Conservation (phyloP, 2,888 invertebrate species). For the Dusona sp. region DNA sequence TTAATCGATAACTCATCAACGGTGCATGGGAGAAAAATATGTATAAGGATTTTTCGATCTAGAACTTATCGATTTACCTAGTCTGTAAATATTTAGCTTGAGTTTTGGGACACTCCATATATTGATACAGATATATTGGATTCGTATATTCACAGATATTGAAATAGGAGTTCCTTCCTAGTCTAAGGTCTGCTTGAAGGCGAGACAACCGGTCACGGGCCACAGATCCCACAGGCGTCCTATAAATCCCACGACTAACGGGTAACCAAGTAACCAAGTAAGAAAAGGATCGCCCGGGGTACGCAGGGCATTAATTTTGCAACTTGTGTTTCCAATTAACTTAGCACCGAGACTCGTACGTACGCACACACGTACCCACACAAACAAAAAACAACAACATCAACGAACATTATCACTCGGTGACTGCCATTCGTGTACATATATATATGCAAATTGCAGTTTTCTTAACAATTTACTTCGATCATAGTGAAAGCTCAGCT, state of each 20-base stretch:
- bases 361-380: not conserved
- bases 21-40: not conserved
- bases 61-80: not conserved
- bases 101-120: not conserved
- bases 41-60: not conserved
- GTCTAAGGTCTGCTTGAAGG: constrained; percentile 43
- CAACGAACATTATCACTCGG: constrained; percentile 5
- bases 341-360: constrained; percentile 40
- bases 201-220: constrained; percentile 73
- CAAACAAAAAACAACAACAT: not conserved
- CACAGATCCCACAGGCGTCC: constrained; percentile 72
- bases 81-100: not conserved
- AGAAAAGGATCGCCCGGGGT: constrained; percentile 68
- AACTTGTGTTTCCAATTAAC: constrained; percentile 71
- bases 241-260: constrained; percentile 74
- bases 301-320: constrained; percentile 63
- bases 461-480: constrained; percentile 1
- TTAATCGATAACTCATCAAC: not conserved
- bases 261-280: constrained; percentile 67
- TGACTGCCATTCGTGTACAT: not conserved
- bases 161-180: constrained; percentile 38
- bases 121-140: not conserved
- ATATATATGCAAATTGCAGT: constrained; percentile 5
- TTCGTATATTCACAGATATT: not conserved
- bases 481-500: constrained; percentile 20